Conservation (phyloP, 1,140 invertebrate species). For the Frieseomelitta varia region DNA sequence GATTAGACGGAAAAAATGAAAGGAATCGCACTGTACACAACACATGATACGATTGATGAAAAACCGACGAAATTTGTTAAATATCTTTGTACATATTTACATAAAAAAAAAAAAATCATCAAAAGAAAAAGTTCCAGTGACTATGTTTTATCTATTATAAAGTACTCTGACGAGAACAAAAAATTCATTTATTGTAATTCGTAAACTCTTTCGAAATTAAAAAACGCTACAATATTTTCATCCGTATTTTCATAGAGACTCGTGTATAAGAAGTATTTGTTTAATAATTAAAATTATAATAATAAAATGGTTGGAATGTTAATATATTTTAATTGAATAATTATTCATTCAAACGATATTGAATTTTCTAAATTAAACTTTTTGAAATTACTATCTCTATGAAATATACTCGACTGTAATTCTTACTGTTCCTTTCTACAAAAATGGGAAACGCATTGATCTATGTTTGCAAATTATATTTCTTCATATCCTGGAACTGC, state of each 20-base stretch:
- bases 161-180: constrained; percentile 44
- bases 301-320: neutral
- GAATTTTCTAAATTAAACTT: neutral
- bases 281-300: neutral
- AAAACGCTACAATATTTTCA: constrained; percentile 21
- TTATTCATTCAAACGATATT: neutral
- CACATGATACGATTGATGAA: constrained; percentile 64
- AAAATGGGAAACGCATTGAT: constrained; percentile 21
- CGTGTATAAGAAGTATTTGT: neutral
- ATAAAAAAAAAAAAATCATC: constrained; percentile 62
- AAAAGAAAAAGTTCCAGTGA: constrained; percentile 68
- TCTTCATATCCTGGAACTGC: constrained; percentile 85
- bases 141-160: constrained; percentile 56
- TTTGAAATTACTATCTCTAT: constrained; percentile 49
- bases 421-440: constrained; percentile 6
- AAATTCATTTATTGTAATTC: constrained; percentile 48
- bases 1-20: constrained; percentile 67
- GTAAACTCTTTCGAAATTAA: constrained; percentile 37
- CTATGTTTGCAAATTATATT: constrained; percentile 71
- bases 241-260: constrained; percentile 63
- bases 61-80: constrained; percentile 71
- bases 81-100: constrained; percentile 75
- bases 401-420: constrained; percentile 42
- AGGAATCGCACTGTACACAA: constrained; percentile 70
- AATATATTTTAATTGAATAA: neutral